Percentiles rank a stretch among this genome's conserved stretches.
Evolutionary conservation across 2,797 vertebrate species (phyloP).

Genomic region (Platyrinchus mystaceus): DNA sequence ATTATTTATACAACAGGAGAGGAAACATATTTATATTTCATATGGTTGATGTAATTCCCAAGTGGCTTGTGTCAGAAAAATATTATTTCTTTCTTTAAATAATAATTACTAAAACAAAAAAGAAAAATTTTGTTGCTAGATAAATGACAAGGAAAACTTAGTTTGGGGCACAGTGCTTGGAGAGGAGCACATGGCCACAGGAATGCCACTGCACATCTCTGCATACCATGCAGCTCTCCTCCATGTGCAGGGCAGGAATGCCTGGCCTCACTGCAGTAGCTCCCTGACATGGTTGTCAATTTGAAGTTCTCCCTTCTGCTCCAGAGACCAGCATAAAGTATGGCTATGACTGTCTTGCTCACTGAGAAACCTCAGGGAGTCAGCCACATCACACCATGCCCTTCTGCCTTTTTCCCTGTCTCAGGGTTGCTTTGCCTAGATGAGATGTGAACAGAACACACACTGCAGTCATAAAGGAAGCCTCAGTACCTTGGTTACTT

Average conservation of each 20-base stretch:
- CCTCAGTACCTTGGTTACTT: neutral
- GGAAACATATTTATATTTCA: slow-evolving; percentile 11
- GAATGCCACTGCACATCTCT: neutral
- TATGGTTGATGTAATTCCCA: neutral
- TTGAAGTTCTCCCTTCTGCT: neutral
- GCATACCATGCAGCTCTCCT: accelerated
- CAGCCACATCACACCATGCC: accelerated
- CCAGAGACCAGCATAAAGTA: neutral
- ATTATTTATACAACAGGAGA: neutral
- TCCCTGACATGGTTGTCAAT: neutral
- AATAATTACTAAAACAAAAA: neutral
- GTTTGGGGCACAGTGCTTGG: neutral
- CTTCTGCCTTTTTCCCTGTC: neutral
- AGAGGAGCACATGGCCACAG: neutral
- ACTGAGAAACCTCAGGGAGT: neutral
- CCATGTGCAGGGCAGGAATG: accelerated
- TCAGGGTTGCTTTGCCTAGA: neutral
- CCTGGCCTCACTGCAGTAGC: neutral
- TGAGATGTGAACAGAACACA: neutral
- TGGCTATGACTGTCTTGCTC: neutral
- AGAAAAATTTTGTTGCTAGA: neutral
- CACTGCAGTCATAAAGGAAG: accelerated
- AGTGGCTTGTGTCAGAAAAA: neutral
- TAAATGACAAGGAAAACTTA: neutral
- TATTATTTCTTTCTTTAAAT: neutral